Evolutionary conservation across 2,888 invertebrate species (phyloP).

Genomic region (Ctena decussata): DNA sequence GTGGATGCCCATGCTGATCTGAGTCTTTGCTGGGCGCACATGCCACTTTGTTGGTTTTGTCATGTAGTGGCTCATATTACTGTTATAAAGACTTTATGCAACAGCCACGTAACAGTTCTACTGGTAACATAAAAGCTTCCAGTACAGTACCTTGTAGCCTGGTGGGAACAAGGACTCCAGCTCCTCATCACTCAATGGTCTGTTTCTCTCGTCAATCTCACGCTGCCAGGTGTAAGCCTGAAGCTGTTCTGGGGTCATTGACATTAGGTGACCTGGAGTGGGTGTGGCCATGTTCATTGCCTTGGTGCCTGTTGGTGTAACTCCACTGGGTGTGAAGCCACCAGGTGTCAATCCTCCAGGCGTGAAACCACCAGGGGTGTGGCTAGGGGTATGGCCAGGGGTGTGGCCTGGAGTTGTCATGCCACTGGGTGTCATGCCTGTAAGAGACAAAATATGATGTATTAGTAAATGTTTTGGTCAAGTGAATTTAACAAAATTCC

Average conservation of each 20-base stretch:
- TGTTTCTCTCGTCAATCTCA: slow-evolving; percentile 99
- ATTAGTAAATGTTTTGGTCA: too few species aligned
- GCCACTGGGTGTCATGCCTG: slow-evolving; percentile 83
- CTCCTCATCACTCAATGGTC: slow-evolving; percentile 98
- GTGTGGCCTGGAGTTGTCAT: slow-evolving; percentile 79
- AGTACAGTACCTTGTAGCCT: slow-evolving; percentile 98
- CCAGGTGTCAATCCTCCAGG: slow-evolving; percentile 86
- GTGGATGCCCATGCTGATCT: too few species aligned
- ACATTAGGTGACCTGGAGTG: slow-evolving; percentile 96
- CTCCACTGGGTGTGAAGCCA: slow-evolving; percentile 86
- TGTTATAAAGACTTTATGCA: too few species aligned
- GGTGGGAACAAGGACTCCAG: slow-evolving; percentile 99
- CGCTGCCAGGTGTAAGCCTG: slow-evolving; percentile 99
- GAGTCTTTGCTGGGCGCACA: too few species aligned
- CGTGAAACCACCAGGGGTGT: slow-evolving; percentile 83
- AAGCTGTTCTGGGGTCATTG: slow-evolving; percentile 99
- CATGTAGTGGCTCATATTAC: too few species aligned
- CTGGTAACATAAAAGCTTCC: too few species aligned
- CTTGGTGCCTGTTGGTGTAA: slow-evolving; percentile 90
- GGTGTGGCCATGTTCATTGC: slow-evolving; percentile 99
- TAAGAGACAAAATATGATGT: neutral
- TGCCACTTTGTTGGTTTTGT: too few species aligned
- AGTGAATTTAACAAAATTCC: too few species aligned
- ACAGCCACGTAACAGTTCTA: too few species aligned
- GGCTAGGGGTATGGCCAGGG: slow-evolving; percentile 81